A percentile compares a stretch with the other conserved stretches of the same genome.
Conservation (phyloP, 2,888 invertebrate species). For the Pseudococcus longispinus region DNA sequence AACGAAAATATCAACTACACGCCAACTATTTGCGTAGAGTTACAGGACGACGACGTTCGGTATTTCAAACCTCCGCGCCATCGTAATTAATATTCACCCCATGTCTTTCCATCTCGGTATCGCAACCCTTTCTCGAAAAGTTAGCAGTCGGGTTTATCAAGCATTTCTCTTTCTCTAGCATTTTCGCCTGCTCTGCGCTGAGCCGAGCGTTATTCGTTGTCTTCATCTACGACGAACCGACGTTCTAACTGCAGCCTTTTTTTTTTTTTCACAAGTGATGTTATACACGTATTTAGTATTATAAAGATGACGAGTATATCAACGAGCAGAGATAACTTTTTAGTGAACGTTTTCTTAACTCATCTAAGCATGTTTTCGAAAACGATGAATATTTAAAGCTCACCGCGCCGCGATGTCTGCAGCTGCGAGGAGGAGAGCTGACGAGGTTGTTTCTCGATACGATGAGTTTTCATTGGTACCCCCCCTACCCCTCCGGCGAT, state of each 20-base stretch:
- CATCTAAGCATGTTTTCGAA: background rate
- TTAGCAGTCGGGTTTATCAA: background rate
- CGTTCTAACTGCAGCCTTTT: background rate
- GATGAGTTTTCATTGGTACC: background rate
- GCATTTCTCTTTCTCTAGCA: background rate
- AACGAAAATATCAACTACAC: background rate
- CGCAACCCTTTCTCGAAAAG: background rate
- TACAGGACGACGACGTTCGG: background rate
- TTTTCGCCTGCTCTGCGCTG: background rate
- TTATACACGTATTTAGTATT: background rate
- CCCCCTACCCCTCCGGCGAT: background rate
- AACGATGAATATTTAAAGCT: conserved; percentile 14
- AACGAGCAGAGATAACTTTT: conserved; percentile 31
- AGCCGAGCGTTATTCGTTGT: too few species aligned
- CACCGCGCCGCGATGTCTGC: background rate
- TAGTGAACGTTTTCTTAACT: background rate
- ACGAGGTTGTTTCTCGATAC: conserved; percentile 19
- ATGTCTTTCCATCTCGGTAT: background rate
- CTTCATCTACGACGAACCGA: background rate
- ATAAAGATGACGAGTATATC: conserved; percentile 25
- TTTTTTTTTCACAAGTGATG: background rate
- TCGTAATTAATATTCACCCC: conserved; percentile 30
- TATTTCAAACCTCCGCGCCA: background rate
- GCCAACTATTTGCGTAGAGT: background rate
- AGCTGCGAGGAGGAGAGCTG: background rate